phyloP scores from a whole-genome alignment of 1,140 invertebrate species.

The Micrasema minimum region DNA sequence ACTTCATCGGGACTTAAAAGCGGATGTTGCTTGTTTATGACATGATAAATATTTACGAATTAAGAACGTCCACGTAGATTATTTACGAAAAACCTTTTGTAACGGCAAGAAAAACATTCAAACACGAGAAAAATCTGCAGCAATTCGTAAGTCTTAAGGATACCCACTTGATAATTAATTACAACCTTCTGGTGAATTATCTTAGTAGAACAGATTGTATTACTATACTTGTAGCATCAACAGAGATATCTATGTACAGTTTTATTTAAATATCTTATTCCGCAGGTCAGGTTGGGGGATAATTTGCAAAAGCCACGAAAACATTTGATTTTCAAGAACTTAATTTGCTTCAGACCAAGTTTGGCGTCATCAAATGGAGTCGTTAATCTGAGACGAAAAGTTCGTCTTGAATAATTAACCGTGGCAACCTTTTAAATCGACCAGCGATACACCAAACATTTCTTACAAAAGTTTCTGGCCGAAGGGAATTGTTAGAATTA shows the following conservation, averaged over 20 bases:
- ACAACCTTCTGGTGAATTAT: too few species aligned
- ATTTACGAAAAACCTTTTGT: too few species aligned
- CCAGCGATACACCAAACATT: slow-evolving; percentile 37
- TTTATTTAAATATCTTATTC: slow-evolving; percentile 3
- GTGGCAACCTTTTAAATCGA: slow-evolving; percentile 31
- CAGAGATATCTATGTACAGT: background rate
- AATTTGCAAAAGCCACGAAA: slow-evolving; percentile 10
- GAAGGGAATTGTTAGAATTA: slow-evolving; percentile 26
- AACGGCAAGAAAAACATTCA: too few species aligned
- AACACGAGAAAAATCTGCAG: too few species aligned
- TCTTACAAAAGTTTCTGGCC: slow-evolving; percentile 18
- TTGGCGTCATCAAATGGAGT: slow-evolving; percentile 29
- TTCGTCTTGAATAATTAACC: slow-evolving; percentile 36
- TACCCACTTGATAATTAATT: too few species aligned
- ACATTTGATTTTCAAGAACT: slow-evolving; percentile 11
- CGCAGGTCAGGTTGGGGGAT: background rate
- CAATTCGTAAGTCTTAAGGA: too few species aligned
- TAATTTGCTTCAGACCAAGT: slow-evolving; percentile 35
- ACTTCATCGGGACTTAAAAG: too few species aligned
- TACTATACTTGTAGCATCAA: too few species aligned
- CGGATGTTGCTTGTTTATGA: too few species aligned
- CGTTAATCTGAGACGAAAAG: slow-evolving; percentile 34
- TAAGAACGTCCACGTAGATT: too few species aligned
- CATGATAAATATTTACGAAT: too few species aligned
- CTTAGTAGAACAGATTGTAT: background rate